Percentiles rank a stretch among this genome's conserved stretches.
Conservation (phyloP, 2,113 vertebrate genomes). For the Monopterus albus region DNA sequence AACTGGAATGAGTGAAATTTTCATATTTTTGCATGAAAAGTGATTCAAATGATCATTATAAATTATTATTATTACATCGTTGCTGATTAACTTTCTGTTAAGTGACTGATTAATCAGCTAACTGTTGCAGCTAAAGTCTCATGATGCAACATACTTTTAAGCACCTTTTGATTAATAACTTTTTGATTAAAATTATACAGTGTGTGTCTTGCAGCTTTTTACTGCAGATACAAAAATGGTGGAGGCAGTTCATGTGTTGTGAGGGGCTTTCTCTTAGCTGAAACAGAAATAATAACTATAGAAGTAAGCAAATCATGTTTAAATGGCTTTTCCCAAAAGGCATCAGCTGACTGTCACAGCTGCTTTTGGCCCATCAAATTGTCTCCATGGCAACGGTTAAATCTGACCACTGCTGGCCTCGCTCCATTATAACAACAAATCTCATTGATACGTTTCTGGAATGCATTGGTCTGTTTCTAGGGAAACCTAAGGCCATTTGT, state of each 20-base stretch:
- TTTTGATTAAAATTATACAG: neutral
- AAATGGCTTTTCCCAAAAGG: conserved; percentile 76
- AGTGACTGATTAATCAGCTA: neutral
- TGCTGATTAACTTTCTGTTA: neutral
- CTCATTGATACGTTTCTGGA: conserved; percentile 78
- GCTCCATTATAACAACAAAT: conserved; percentile 77
- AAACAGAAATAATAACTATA: conserved; percentile 62
- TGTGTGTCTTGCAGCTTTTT: conserved; percentile 1
- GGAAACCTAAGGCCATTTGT: conserved; percentile 63
- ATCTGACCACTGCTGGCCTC: conserved; percentile 69
- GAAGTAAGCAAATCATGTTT: conserved; percentile 68
- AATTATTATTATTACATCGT: neutral
- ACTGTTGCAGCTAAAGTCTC: neutral
- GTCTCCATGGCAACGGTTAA: conserved; percentile 81
- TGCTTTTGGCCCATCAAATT: conserved; percentile 72
- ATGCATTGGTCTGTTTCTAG: conserved; percentile 69
- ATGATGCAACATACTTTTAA: no score
- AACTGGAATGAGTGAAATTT: neutral
- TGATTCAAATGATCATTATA: neutral
- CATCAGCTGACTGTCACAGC: conserved; percentile 81
- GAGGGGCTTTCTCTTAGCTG: conserved; percentile 27
- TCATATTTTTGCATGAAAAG: neutral
- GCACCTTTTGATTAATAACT: neutral
- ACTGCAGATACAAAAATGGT: conserved; percentile 62
- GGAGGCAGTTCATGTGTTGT: conserved; percentile 16